Evolutionary conservation across 2,888 invertebrate genomes (phyloP).

Genomic region (Magallana nippona): DNA sequence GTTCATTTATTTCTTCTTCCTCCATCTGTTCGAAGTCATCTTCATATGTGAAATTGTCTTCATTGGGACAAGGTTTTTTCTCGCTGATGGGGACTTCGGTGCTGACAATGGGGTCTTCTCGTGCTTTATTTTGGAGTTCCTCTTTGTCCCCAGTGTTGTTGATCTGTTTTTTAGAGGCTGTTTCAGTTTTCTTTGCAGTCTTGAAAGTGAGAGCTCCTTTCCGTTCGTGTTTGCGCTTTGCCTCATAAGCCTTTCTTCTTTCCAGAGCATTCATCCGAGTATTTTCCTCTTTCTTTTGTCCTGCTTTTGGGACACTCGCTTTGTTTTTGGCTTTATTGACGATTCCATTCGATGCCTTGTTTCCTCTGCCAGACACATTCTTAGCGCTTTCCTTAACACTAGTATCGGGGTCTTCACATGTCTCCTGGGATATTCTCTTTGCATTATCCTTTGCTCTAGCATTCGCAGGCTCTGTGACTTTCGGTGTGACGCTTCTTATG

Average conservation of each 20-base stretch:
- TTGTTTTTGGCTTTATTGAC: too few species aligned
- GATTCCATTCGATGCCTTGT: too few species aligned
- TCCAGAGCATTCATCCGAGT: not conserved
- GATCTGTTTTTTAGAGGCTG: too few species aligned
- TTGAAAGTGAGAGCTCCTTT: too few species aligned
- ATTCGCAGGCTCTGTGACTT: not conserved
- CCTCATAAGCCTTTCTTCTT: not conserved
- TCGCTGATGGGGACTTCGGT: not conserved
- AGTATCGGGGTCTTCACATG: not conserved
- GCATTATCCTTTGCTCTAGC: not conserved
- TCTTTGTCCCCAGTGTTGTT: too few species aligned
- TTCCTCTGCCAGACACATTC: not conserved
- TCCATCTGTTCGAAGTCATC: not conserved
- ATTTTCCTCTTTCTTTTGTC: not conserved
- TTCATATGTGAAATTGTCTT: not conserved
- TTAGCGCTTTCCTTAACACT: not conserved
- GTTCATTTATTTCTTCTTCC: not conserved
- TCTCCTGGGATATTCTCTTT: not conserved
- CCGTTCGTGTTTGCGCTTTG: not conserved
- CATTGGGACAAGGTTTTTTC: not conserved
- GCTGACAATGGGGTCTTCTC: too few species aligned
- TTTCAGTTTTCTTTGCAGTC: too few species aligned
- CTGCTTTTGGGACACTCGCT: too few species aligned
- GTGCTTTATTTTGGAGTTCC: too few species aligned
- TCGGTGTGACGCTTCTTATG: too few species aligned